Conservation (phyloP, 1,140 invertebrate genomes). For the Drosophila bipectinata region DNA sequence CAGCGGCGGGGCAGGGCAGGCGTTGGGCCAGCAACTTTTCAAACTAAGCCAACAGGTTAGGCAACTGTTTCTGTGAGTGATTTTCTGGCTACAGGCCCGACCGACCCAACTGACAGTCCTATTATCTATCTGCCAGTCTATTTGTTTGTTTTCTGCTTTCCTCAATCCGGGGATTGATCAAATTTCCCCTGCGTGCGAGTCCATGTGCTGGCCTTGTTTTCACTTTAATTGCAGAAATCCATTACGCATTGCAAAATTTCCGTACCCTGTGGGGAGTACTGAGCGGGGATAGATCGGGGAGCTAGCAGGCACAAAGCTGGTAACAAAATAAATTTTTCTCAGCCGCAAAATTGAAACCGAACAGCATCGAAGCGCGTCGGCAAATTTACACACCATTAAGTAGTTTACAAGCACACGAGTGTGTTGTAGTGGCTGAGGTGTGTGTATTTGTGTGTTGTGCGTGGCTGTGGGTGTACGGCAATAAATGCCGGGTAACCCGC, state of each 20-base stretch:
- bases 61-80: conserved; percentile 50
- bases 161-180: conserved; percentile 51
- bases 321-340: conserved; percentile 74
- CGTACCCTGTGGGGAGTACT: conserved; percentile 18
- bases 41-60: conserved; percentile 50
- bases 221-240: conserved; percentile 57
- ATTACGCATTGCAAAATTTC: conserved; percentile 49
- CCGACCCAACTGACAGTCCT: background rate
- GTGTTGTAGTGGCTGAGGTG: conserved; percentile 6
- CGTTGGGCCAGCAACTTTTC: conserved; percentile 17
- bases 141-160: conserved; percentile 28
- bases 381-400: conserved; percentile 83
- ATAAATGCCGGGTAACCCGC: conserved; percentile 44
- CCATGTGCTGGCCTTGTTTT: conserved; percentile 29
- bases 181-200: conserved; percentile 49
- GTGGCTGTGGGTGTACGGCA: conserved; percentile 46
- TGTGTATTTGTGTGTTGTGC: conserved; percentile 6
- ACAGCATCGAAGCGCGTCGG: conserved; percentile 65
- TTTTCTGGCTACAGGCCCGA: background rate
- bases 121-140: conserved; percentile 17
- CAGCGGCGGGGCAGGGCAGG: background rate
- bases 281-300: conserved; percentile 6
- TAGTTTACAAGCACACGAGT: conserved; percentile 71
- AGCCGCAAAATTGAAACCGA: conserved; percentile 79
- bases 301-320: conserved; percentile 20